Evolutionary conservation across 2,113 vertebrate species (phyloP), one percentile per base, ranked within the genome.

Genomic region (Caranx ignobilis): DNA sequence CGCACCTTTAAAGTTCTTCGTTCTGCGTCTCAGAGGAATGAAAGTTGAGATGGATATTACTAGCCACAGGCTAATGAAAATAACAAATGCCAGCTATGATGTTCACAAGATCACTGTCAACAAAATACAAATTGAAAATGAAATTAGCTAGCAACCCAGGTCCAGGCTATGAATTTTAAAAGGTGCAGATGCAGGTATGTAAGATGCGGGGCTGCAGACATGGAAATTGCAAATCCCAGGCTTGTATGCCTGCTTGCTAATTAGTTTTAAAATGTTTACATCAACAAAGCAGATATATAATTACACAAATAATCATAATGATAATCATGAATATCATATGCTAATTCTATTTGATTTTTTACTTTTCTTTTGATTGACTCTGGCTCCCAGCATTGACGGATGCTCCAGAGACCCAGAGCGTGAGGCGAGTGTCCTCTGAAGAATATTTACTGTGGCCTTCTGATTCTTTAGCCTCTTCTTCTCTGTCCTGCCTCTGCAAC

Each of bases 91-190:
- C 77, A 75, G 64, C 71, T 74, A 68, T 71, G 79, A 83, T 63
- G 62, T 75, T 79, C 2, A 55, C 45, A 63, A 72, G 70, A 85
- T 82, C 79, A 48, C 48, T 57, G 82, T 87, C 83, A 88, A 82
- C 64, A 79, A 72, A 81, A 75, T 31, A 71, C 68, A 87, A 82
- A 88, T 79, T 78, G 79, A 57, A 90, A 90, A 88, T 76, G 73
- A 85, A 84, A 91, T 88, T 75, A 84, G 71, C 75, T 32, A 6
- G 54, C 71, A 78, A 45, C 19, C 21, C 34, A 52, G 71, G 65
- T 70, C 47, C 34, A 70, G 71, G 47, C 71, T 55, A 43, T 78
- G 66, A 73, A 79, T 74, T 67, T 83, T 77, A 82, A 82, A 82
- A 60, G 41, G 50, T 26, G 26, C 41, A 71, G 31, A 21, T 57